Percentiles rank a stretch among this genome's conserved stretches.
Conservation (phyloP, 2,888 invertebrate genomes). For the Ptilodon capucinus region DNA sequence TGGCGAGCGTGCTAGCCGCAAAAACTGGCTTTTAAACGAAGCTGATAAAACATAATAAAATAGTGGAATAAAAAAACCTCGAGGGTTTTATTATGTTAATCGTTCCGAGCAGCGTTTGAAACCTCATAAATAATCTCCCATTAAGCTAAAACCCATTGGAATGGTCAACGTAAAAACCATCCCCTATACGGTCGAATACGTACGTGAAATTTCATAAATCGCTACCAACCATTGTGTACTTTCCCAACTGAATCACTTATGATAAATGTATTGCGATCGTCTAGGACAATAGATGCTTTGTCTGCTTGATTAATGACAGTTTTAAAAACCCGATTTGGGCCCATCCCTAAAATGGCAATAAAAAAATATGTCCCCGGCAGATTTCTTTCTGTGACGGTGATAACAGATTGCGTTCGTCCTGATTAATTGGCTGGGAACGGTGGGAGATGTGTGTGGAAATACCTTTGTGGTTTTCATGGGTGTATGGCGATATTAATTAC, state of each 20-base stretch:
- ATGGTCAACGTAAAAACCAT: conserved; percentile 25
- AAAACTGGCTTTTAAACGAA: no score
- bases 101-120: neutral
- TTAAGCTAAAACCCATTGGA: conserved; percentile 9
- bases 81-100: neutral
- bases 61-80: neutral
- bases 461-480: neutral
- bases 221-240: conserved; percentile 38
- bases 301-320: conserved; percentile 53
- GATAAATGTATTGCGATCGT: conserved; percentile 69
- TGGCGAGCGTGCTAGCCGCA: no score
- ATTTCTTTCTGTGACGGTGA: conserved; percentile 35
- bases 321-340: conserved; percentile 45
- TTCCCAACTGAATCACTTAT: conserved; percentile 50
- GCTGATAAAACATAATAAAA: neutral
- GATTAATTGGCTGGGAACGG: conserved; percentile 32
- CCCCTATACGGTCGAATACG: no score
- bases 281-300: conserved; percentile 53
- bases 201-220: conserved; percentile 66
- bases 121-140: conserved; percentile 2
- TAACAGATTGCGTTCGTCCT: conserved; percentile 33
- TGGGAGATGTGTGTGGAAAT: neutral
- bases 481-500: neutral
- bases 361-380: conserved; percentile 39
- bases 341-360: conserved; percentile 37